phyloP scores from a whole-genome alignment of 2,888 invertebrate species.

The Caenorhabditis sulstoni region DNA sequence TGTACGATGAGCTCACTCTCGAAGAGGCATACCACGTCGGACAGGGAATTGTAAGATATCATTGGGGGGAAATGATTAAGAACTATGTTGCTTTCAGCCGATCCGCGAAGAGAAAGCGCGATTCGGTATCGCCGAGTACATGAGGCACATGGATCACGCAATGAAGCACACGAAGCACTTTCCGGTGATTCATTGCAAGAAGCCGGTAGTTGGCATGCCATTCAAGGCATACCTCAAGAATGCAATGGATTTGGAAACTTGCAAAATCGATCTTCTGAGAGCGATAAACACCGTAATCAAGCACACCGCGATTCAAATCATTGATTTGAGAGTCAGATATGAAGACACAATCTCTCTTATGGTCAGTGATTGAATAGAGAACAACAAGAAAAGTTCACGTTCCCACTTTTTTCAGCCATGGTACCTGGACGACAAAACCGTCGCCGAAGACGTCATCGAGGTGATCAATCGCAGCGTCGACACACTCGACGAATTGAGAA shows the following conservation, averaged over 20 bases:
- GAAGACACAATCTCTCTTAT: neutral
- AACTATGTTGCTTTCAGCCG: neutral
- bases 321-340: constrained; percentile 11
- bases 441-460: too few relatives aligned
- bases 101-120: too few relatives aligned
- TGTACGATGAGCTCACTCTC: neutral
- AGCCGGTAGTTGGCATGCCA: constrained; percentile 20
- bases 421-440: too few relatives aligned
- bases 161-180: neutral
- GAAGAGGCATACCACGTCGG: constrained; percentile 6
- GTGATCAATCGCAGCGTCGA: neutral
- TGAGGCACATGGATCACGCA: neutral
- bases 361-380: neutral
- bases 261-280: neutral
- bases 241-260: constrained; percentile 1
- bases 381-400: too few relatives aligned
- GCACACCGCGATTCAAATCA: neutral
- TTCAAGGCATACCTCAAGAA: constrained; percentile 7
- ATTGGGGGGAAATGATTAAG: neutral
- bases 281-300: neutral
- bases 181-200: neutral
- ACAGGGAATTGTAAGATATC: neutral
- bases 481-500: neutral
- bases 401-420: too few relatives aligned
- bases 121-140: neutral